Base-by-base conservation (phyloP, 2,797 vertebrate genomes). In the Podargus strigoides region DNA sequence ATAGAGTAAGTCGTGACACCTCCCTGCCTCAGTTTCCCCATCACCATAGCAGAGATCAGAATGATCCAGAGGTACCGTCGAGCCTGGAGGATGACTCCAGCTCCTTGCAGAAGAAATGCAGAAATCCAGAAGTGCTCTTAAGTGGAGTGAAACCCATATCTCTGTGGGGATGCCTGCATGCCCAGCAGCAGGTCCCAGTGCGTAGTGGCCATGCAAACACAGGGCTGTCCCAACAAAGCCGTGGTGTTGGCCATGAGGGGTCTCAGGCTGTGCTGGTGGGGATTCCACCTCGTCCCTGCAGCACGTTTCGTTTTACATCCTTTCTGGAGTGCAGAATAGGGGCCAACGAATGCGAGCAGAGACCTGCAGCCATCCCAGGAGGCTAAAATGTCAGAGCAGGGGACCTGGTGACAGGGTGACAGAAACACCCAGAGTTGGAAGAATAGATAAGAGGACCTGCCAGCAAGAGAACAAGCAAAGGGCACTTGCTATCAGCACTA, bases 231-330 rank as follows among this genome's bases (percentile, higher is more conserved):
- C 1, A 0, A 59, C 39, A 44, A 1, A 32, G 18, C 39, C 0
- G 0, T 1, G 46, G 49, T 23, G n/a, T 6, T 46, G 50, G 34
- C 70, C 18, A 1, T 4, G 64, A 80, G 28, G 30, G 18, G 26
- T 19, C 37, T 41, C 56, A 27, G 59, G 63, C 49, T 68, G 67
- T 7, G 1, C 53, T 55, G 41, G 22, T 0, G 19, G 17, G 34
- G 36, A 2, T 20, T 69, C 10, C 49, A 52, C 49, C 12, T 9
- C 6, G 2, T 9, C 66, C 75, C 85, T 4, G 46, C 69, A 32
- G 46, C 1, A 0, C 27, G 0, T 21, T 44, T 5, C 0, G 8
- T 0, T 80, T 44, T 3, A 2, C 1, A 1, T 10, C 80, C 49
- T 37, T n/a, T 68, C 70, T 14, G 30, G 17, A 21, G 23, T 0